Conservation (phyloP, 1,140 invertebrate genomes). For the Drosophila repletoides region DNA sequence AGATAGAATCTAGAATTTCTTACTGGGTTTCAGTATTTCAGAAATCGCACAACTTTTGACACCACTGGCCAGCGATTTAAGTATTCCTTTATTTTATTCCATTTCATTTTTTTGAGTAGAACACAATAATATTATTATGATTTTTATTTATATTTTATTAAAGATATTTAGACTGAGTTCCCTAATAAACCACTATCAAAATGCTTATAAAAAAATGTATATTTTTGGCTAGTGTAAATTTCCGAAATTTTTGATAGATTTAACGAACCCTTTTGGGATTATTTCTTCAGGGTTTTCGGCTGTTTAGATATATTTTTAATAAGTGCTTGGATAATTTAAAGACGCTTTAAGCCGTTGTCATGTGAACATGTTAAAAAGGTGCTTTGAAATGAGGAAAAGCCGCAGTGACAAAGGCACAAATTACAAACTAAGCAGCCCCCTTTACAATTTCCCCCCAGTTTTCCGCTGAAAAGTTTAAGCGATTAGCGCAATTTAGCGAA, state of each 20-base stretch:
- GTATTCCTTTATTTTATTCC: no score
- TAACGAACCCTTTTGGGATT: background rate
- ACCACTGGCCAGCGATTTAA: no score
- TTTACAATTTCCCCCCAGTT: background rate
- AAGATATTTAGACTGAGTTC: no score
- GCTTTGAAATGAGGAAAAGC: slow-evolving; percentile 47
- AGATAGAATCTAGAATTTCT: no score
- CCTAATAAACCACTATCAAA: no score
- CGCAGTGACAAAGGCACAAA: slow-evolving; percentile 28
- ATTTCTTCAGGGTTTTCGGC: no score
- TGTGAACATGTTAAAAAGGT: slow-evolving; percentile 58
- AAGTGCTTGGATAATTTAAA: slow-evolving; percentile 6
- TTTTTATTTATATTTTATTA: background rate
- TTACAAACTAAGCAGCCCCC: slow-evolving; percentile 17
- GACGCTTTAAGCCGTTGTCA: slow-evolving; percentile 51
- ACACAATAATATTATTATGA: no score
- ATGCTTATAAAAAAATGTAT: no score
- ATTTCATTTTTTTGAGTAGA: no score
- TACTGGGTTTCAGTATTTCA: no score
- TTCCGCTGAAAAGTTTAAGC: slow-evolving; percentile 66
- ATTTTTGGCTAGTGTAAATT: no score
- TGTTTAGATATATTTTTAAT: slow-evolving; percentile 4
- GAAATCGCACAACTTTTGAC: no score
- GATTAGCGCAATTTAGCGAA: slow-evolving; percentile 80
- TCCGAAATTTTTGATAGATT: background rate